phyloP scores from a whole-genome alignment of 2,888 invertebrate species.

The Agonopterix subpropinquella region DNA sequence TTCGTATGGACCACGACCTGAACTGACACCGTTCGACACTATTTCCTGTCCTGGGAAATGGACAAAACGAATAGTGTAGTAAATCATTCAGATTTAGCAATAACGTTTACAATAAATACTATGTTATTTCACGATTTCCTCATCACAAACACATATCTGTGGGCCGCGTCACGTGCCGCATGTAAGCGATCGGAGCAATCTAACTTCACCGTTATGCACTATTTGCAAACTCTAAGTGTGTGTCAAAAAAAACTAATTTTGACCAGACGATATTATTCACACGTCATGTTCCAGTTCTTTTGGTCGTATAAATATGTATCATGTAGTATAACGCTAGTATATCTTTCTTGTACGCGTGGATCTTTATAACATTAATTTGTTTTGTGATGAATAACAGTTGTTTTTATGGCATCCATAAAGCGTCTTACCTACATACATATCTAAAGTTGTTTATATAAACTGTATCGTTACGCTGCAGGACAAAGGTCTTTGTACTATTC shows the following conservation, averaged over 20 bases:
- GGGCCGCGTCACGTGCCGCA: neutral
- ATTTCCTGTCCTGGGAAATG: no score
- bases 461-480: no score
- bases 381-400: slow-evolving; percentile 2
- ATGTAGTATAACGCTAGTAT: no score
- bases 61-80: no score
- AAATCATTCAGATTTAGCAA: no score
- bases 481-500: no score
- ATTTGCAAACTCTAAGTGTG: neutral
- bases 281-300: slow-evolving; percentile 5
- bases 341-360: neutral
- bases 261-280: slow-evolving; percentile 7
- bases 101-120: no score
- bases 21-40: no score
- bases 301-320: slow-evolving; percentile 7
- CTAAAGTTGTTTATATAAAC: no score
- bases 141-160: neutral
- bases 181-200: neutral
- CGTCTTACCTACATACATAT: no score
- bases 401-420: neutral
- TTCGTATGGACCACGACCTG: no score
- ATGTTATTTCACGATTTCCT: no score
- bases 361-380: neutral
- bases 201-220: slow-evolving; percentile 3
- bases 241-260: slow-evolving; percentile 4